Percentiles rank a stretch among this genome's conserved stretches.
phyloP scores from a whole-genome alignment of 2,797 vertebrate species.

The Podarcis lilfordi region DNA sequence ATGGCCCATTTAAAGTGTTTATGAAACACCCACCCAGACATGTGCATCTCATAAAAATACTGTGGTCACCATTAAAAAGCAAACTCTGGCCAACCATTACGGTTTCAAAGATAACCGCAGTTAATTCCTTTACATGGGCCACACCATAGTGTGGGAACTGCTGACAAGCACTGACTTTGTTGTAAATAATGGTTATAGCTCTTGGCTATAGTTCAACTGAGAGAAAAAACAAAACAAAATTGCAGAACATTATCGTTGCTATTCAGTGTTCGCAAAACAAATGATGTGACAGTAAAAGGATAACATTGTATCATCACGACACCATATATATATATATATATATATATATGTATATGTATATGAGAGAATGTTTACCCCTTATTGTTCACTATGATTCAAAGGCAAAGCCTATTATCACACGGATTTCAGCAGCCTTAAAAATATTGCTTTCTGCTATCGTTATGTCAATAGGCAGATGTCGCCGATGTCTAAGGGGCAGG shows the following conservation, averaged over 20 bases:
- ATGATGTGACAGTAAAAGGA: background rate
- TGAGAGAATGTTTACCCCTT: background rate
- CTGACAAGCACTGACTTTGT: conserved; percentile 59
- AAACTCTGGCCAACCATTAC: conserved; percentile 49
- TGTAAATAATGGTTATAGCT: conserved; percentile 48
- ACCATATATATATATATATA: background rate
- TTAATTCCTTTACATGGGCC: conserved; percentile 60
- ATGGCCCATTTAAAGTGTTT: background rate
- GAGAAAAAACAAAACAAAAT: conserved; percentile 19
- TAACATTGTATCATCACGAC: background rate
- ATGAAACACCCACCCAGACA: conserved; percentile 36
- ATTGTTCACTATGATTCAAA: background rate
- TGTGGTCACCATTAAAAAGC: conserved; percentile 36
- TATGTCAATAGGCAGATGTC: background rate
- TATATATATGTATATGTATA: background rate
- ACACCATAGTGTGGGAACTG: conserved; percentile 60
- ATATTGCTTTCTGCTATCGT: background rate
- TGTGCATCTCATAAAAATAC: conserved; percentile 51
- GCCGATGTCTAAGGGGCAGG: background rate
- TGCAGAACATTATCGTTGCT: background rate
- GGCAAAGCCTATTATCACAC: background rate
- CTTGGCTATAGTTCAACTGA: conserved; percentile 30
- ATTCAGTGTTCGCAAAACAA: conserved; percentile 1
- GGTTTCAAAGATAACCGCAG: conserved; percentile 28
- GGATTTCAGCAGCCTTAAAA: background rate